These are phyloP conservation scores for Protosalanx chinensis DNA, from an alignment of 2,797 vertebrate species.

Conservation along the genomic window DNA sequence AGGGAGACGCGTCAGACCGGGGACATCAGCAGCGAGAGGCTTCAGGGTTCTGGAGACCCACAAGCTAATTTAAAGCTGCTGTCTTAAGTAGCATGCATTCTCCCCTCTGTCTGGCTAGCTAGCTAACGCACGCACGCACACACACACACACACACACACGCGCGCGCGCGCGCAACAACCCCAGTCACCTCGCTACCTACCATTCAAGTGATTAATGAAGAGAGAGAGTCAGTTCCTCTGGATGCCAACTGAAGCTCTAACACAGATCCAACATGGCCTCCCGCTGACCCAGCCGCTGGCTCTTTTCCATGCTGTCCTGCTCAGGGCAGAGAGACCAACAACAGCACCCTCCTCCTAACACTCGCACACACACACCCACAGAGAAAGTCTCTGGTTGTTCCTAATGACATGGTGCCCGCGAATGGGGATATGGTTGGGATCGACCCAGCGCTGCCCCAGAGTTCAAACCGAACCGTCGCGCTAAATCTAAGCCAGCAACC, in stretches of 20 bases:
- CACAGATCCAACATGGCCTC: constrained; percentile 36
- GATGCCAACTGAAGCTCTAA: constrained; percentile 33
- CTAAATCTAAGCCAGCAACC: no score
- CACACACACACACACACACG: constrained; percentile 23
- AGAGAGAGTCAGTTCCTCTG: background rate
- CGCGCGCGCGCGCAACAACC: constrained; percentile 14
- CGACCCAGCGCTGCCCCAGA: no score
- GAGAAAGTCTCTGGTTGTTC: no score
- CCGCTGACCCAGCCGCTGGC: constrained; percentile 34
- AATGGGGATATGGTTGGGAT: no score
- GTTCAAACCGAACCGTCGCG: no score
- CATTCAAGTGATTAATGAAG: constrained; percentile 16
- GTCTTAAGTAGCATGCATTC: constrained; percentile 2
- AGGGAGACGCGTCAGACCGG: background rate
- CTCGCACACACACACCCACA: background rate
- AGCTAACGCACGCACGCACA: constrained; percentile 22
- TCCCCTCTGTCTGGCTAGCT: background rate
- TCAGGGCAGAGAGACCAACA: background rate
- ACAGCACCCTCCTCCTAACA: background rate
- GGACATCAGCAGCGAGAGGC: background rate
- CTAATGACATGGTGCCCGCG: no score
- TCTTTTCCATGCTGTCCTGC: constrained; percentile 3
- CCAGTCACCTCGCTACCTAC: background rate
- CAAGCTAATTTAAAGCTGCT: constrained; percentile 30
- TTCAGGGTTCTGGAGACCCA: constrained; percentile 12